Base-by-base conservation (phyloP, 1,140 invertebrate genomes). In the Drosophila busckii region DNA sequence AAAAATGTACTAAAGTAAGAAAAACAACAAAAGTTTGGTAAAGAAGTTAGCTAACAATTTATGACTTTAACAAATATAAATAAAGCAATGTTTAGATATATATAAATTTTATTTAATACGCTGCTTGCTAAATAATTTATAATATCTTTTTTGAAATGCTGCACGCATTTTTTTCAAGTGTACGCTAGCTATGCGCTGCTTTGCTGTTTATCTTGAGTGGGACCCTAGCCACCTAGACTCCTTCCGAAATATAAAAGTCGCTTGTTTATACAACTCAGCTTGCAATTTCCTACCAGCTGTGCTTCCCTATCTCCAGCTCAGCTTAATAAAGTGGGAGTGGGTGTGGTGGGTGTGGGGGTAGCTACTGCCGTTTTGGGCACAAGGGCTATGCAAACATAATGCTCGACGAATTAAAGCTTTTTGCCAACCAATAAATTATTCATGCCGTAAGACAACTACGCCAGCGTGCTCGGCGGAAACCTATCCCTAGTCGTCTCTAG, bases 341-440 rank as follows among this genome's bases (percentile, higher is more conserved):
- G 4, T 49, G 20, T 44, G 46, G 52, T 42, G 25, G 20, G 35
- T 56, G 42, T 29, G 40, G 56, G 58, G 41, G 16, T 25, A 13
- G 29, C 38, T 22, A 13, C 44, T 29, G 44, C n/a, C n/a, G n/a
- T n/a, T n/a, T n/a, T n/a, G n/a, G n/a, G 37, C 58, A 35, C 35
- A 49, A 41, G 68, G n/a, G 64, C 69, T 80, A 71, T 65, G 73
- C 73, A 80, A 80, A 80, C 76, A 80, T 82, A 82, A 82, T 80
- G 65, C 76, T 61, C 76, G 25, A 60, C 76, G 75, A 82, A 82
- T 83, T 82, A 82, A 82, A 83, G 73, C 71, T 78, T 78, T 78
- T 82, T 66, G 60, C 75, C 69, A 69, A 71, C 76, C 75, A 83
- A 82, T 82, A 82, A 82, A 82, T 82, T 82, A 82, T 82, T 82